Evolutionary conservation across 2,797 vertebrate species (phyloP).

Genomic region (Saxicola maurus): DNA sequence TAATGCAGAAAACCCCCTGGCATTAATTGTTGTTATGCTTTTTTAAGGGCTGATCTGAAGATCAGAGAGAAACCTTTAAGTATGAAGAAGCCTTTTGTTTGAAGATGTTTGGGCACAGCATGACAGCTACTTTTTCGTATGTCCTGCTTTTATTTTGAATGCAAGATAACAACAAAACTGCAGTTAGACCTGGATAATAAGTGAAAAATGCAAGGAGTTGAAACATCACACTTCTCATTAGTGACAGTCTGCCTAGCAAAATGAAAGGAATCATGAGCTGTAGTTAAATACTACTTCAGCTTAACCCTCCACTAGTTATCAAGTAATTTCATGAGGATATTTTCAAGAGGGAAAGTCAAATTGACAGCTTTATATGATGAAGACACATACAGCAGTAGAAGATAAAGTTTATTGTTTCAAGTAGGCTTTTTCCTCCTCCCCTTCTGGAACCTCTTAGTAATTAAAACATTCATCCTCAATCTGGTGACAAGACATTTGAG

Average conservation of each 20-base stretch:
- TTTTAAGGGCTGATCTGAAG: constrained; percentile 27
- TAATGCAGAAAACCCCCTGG: constrained; percentile 5
- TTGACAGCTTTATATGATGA: neutral
- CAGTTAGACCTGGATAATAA: constrained; percentile 10
- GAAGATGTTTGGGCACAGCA: constrained; percentile 36
- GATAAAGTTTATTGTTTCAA: constrained; percentile 32
- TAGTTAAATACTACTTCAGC: constrained; percentile 1
- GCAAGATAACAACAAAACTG: constrained; percentile 20
- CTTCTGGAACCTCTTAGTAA: constrained; percentile 26
- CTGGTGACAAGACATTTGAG: constrained; percentile 35
- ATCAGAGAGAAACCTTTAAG: constrained; percentile 37
- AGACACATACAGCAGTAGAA: neutral
- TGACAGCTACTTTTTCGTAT: constrained; percentile 11
- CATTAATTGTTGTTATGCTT: constrained; percentile 34
- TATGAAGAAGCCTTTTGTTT: constrained; percentile 31
- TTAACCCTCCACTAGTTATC: neutral
- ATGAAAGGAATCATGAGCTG: neutral
- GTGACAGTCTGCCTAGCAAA: neutral
- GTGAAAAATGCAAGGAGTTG: constrained; percentile 1
- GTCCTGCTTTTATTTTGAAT: constrained; percentile 50
- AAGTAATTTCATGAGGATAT: constrained; percentile 7
- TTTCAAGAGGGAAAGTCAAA: constrained; percentile 23
- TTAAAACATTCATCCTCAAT: constrained; percentile 43
- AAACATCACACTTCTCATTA: constrained; percentile 12
- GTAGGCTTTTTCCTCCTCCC: neutral